Conservation (phyloP, 2,888 invertebrate species). For the Meiosimyza platycephala region DNA sequence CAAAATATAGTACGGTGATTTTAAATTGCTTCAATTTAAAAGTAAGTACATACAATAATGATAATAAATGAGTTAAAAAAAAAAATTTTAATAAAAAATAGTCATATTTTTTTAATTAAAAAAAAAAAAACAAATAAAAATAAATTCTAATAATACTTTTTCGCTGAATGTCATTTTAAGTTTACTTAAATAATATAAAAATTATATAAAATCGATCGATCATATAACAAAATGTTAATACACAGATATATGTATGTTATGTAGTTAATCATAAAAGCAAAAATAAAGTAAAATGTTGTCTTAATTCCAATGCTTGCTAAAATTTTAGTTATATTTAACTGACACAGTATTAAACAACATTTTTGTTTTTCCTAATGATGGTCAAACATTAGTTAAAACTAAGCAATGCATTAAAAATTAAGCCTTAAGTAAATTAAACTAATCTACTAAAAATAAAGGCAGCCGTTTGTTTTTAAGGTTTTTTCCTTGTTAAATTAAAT, state of each 20-base stretch:
- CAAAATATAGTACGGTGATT: too few species aligned
- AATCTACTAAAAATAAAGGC: too few species aligned
- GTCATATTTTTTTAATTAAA: conserved; percentile 1
- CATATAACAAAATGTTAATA: neutral
- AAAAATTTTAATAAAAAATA: neutral
- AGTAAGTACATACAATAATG: conserved; percentile 1
- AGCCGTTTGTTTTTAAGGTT: too few species aligned
- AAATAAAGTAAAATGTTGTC: neutral
- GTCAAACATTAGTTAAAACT: too few species aligned
- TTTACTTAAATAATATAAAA: neutral
- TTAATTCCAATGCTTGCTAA: too few species aligned
- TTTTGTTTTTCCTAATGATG: too few species aligned
- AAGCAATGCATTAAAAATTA: too few species aligned
- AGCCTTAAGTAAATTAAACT: too few species aligned
- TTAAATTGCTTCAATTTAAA: neutral
- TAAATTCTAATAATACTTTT: conserved; percentile 37
- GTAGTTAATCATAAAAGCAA: neutral
- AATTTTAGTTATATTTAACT: too few species aligned
- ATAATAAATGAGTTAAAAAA: too few species aligned
- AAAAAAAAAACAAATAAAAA: conserved; percentile 17
- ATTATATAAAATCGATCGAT: neutral
- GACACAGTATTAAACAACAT: too few species aligned
- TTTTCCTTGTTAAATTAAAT: too few species aligned
- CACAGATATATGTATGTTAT: neutral
- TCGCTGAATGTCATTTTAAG: conserved; percentile 34